Percentiles rank a stretch among this genome's conserved stretches.
phyloP scores from a whole-genome alignment of 2,797 vertebrate species.

The Carapus acus region DNA sequence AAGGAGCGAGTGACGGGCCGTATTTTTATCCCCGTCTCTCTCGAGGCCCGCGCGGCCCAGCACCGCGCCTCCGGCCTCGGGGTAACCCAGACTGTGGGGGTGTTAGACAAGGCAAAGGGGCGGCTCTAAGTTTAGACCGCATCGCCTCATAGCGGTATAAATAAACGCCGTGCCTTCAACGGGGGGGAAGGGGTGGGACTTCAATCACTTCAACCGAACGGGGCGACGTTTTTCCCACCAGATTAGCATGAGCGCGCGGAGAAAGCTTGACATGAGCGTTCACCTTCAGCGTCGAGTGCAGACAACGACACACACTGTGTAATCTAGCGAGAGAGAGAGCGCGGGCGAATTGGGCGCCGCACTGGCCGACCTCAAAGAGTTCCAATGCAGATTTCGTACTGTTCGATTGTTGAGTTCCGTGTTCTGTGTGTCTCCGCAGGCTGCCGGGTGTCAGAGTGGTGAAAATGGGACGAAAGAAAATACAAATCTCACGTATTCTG shows the following conservation, averaged over 20 bases:
- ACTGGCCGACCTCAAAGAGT: not conserved
- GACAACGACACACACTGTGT: not conserved
- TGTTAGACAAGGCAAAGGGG: slow-evolving; percentile 58
- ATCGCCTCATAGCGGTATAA: slow-evolving; percentile 64
- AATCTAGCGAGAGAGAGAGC: too few species aligned
- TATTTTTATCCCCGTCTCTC: slow-evolving; percentile 75
- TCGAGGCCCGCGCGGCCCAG: slow-evolving; percentile 49
- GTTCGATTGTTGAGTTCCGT: not conserved
- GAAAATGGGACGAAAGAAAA: slow-evolving; percentile 93
- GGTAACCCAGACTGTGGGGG: slow-evolving; percentile 69
- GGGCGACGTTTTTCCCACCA: slow-evolving; percentile 54
- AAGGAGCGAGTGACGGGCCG: slow-evolving; percentile 61
- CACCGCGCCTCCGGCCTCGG: slow-evolving; percentile 52
- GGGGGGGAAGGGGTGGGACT: slow-evolving; percentile 40
- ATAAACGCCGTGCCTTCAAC: slow-evolving; percentile 55
- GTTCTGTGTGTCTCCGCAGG: slow-evolving; percentile 27
- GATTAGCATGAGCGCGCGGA: slow-evolving; percentile 23
- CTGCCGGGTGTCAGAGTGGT: slow-evolving; percentile 20
- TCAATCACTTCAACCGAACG: slow-evolving; percentile 50
- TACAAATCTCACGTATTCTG: slow-evolving; percentile 92
- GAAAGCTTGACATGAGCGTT: not conserved
- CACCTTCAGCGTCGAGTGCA: too few species aligned
- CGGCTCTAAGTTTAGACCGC: slow-evolving; percentile 66
- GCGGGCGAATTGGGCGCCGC: too few species aligned
- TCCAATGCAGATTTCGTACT: not conserved